Percentiles rank a stretch among this genome's conserved stretches.
These are phyloP conservation scores for Glareola pratincola DNA, from an alignment of 2,113 vertebrate genomes.

Conservation along the genomic window DNA sequence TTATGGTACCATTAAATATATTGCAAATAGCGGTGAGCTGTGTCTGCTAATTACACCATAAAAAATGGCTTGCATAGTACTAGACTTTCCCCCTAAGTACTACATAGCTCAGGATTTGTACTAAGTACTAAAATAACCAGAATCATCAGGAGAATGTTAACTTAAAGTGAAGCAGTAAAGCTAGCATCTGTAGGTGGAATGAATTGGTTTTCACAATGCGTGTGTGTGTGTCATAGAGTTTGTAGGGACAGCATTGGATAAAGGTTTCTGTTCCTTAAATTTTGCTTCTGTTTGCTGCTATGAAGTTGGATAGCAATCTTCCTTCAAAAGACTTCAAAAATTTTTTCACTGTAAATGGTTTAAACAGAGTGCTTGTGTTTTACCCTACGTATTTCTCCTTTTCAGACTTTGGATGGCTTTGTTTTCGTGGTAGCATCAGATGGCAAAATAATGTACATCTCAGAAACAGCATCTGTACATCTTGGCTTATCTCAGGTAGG, in stretches of 20 bases:
- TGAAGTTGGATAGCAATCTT: background rate
- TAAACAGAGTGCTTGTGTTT: background rate
- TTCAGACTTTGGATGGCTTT: slow-evolving; percentile 93
- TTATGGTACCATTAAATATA: slow-evolving; percentile 1
- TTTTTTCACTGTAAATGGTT: background rate
- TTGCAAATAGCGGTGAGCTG: background rate
- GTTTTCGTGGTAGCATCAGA: slow-evolving; percentile 94
- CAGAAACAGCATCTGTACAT: slow-evolving; percentile 94
- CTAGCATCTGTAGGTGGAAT: slow-evolving; percentile 21
- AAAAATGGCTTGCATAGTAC: slow-evolving; percentile 31
- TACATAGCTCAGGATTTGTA: slow-evolving; percentile 63
- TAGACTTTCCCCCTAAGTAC: slow-evolving; percentile 48
- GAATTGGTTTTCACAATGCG: background rate
- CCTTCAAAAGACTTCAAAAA: background rate
- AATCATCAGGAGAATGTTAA: slow-evolving; percentile 35
- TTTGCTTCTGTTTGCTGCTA: background rate
- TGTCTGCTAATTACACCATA: slow-evolving; percentile 47
- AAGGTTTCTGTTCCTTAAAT: background rate
- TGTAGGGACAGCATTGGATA: background rate
- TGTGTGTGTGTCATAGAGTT: background rate
- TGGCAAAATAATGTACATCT: slow-evolving; percentile 98
- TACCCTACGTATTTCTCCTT: background rate
- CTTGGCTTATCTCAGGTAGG: slow-evolving; percentile 93
- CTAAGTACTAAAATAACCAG: slow-evolving; percentile 52
- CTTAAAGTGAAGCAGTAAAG: slow-evolving; percentile 52